These are phyloP conservation scores for Idaea dimidiata DNA, from an alignment of 2,888 invertebrate genomes.

Conservation along the genomic window DNA sequence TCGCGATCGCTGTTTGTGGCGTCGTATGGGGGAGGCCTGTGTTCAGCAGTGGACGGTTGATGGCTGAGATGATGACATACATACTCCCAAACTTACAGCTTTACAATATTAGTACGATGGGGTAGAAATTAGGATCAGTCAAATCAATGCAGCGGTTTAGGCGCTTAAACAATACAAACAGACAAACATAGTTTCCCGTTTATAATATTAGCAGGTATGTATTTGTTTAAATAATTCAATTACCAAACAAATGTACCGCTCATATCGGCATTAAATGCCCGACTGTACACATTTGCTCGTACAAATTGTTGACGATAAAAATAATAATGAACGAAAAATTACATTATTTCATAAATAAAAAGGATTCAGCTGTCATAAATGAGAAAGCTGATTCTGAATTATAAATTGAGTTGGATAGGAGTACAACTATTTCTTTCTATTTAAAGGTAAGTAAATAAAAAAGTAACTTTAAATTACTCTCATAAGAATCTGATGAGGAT, in stretches of 20 bases:
- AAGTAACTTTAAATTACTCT: no score
- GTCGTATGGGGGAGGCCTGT: no score
- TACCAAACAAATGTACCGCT: constrained; percentile 20
- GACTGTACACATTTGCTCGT: constrained; percentile 14
- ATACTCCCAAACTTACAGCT: no score
- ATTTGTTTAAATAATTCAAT: constrained; percentile 38
- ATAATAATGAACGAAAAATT: constrained; percentile 4
- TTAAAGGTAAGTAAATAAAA: no score
- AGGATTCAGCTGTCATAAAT: background rate
- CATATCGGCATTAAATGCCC: constrained; percentile 9
- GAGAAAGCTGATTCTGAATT: background rate
- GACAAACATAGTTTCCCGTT: background rate
- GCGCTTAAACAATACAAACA: background rate
- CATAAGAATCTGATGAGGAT: no score
- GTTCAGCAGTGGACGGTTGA: no score
- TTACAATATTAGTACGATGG: no score
- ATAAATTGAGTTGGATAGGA: background rate
- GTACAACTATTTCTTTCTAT: no score
- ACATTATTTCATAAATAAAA: constrained; percentile 5
- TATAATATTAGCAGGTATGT: background rate
- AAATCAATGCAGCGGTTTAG: no score
- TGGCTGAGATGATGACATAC: no score
- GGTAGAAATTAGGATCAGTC: no score
- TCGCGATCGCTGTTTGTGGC: no score
- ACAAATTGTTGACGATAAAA: constrained; percentile 14